phyloP scores from a whole-genome alignment of 2,797 vertebrate genomes.

The Uromys caudimaculatus region DNA sequence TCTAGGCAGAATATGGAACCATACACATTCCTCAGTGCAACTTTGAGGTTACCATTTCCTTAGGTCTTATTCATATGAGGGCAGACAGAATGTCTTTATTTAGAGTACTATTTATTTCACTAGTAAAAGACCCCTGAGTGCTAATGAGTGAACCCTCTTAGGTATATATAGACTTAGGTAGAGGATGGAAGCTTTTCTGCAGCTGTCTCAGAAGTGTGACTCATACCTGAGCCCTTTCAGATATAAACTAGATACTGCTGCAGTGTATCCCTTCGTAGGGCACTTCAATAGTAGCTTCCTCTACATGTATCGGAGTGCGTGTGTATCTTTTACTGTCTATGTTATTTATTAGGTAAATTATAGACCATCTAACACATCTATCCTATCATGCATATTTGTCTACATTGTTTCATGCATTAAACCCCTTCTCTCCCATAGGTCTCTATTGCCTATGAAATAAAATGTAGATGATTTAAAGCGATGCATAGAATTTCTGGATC shows the following conservation, averaged over 20 bases:
- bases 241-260: neutral
- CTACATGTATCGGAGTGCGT: neutral
- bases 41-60: neutral
- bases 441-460: constrained; percentile 15
- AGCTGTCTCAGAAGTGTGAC: neutral
- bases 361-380: neutral
- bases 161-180: constrained; percentile 21
- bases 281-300: neutral
- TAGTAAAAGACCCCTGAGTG: neutral
- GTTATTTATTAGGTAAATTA: constrained; percentile 19
- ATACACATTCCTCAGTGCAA: neutral
- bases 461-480: neutral
- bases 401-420: neutral
- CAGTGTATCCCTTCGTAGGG: neutral
- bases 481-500: neutral
- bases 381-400: neutral
- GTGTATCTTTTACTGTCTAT: neutral
- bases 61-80: neutral
- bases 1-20: neutral
- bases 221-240: constrained; percentile 7
- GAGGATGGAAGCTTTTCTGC: neutral
- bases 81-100: neutral
- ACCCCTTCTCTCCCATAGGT: constrained; percentile 24
- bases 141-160: neutral
- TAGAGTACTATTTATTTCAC: constrained; percentile 36